Conservation (phyloP, 2,797 vertebrate species). For the Pipistrellus kuhlii region DNA sequence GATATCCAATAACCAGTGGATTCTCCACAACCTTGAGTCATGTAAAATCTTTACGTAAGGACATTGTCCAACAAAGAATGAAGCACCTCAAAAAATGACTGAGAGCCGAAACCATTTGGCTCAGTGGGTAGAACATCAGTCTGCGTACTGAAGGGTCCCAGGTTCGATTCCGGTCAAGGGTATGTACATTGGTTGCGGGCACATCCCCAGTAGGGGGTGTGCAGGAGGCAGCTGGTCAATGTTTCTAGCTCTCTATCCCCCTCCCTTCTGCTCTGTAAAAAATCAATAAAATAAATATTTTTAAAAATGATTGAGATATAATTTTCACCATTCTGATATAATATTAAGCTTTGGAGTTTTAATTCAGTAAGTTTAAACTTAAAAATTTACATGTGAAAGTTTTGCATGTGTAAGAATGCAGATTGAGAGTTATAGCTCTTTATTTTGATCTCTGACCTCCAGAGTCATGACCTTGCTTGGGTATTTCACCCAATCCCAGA, state of each 20-base stretch:
- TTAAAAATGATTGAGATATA: neutral
- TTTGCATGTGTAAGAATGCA: neutral
- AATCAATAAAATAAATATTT: too few relatives aligned
- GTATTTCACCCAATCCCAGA: neutral
- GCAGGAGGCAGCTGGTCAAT: too few relatives aligned
- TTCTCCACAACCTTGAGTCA: neutral
- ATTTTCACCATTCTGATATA: neutral
- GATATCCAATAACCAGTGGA: neutral
- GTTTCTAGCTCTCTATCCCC: too few relatives aligned
- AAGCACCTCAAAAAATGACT: neutral
- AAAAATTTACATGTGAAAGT: neutral
- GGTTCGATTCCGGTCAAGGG: too few relatives aligned
- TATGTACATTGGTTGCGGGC: too few relatives aligned
- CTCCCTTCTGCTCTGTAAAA: too few relatives aligned
- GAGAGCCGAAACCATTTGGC: too few relatives aligned
- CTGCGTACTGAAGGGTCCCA: too few relatives aligned
- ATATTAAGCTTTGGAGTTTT: neutral
- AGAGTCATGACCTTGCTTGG: neutral
- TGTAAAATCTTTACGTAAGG: neutral
- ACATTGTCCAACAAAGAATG: neutral
- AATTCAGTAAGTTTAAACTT: constrained; percentile 1
- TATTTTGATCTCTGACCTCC: neutral
- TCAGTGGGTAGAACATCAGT: too few relatives aligned
- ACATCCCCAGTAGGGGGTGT: too few relatives aligned
- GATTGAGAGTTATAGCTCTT: neutral